Evolutionary conservation across 2,113 vertebrate species (phyloP), one percentile per base, ranked within the genome.

Genomic region (Perca schrenkii): DNA sequence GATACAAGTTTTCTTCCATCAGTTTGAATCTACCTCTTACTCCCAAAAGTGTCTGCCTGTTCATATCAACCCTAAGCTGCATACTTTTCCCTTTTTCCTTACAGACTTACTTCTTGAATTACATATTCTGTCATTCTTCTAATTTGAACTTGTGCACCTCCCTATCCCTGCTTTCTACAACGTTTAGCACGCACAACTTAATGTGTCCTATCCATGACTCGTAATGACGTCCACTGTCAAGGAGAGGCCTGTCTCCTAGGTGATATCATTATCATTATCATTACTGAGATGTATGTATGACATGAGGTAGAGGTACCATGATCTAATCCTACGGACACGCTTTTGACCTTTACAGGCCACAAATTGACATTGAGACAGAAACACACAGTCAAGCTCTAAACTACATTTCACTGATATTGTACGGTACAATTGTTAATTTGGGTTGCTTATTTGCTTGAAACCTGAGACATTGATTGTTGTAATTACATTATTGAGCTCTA

Each of bases 281-380:
- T 86, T 72, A 75, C 16, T 65, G 70, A 76, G 65, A 83, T 64
- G 47, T 76, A 74, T 77, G 71, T 74, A 69, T 50, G 71, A 22
- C 66, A 74, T 68, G 34, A 70, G 46, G 46, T 62, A 53, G 34
- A 70, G 40, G 46, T 62, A 53, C 14, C 53, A 50, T 63, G 56
- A 84, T 78, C 60, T 76, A 82, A 86, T 84, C 52, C 70, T 40
- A 46, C 2, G 8, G 75, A 82, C 52, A 56, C 6, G 22, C 50
- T 43, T 40, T 67, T 86, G 79, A 86, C 83, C 69, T 88, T 90
- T 53, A 66, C 34, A 69, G 40, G 43, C 34, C 31, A 31, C 36
- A 66, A 58, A 71, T 52, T 31, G 61, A 43, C 73, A 64, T 1
- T 21, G 28, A 75, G 31, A 43, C 16, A 66, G 25, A 78, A n/a